These are phyloP conservation scores for Chloroclystis v-ata DNA, from an alignment of 2,888 invertebrate species.

Conservation along the genomic window DNA sequence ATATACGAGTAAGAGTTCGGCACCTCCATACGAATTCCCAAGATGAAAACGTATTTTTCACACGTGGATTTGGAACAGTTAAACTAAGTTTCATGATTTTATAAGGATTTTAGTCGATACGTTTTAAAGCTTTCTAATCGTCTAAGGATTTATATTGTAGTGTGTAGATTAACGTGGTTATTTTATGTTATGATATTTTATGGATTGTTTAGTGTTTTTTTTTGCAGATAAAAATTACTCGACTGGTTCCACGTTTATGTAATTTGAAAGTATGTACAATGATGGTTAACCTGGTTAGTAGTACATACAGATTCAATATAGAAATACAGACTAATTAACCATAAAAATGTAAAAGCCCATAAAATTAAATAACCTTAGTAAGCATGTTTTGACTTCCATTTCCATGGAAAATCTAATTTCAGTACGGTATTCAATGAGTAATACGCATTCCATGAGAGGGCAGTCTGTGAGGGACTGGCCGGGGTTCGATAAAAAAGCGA, in stretches of 20 bases:
- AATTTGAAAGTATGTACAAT: no score
- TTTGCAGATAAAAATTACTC: no score
- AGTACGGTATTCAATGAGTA: slow-evolving; percentile 59
- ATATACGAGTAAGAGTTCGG: slow-evolving; percentile 73
- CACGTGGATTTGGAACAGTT: slow-evolving; percentile 46
- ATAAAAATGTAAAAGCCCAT: neutral
- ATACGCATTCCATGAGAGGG: slow-evolving; percentile 61
- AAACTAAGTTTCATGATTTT: slow-evolving; percentile 49
- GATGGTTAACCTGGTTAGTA: no score
- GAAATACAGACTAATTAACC: no score
- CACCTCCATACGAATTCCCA: slow-evolving; percentile 69
- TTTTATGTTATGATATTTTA: no score
- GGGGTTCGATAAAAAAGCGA: slow-evolving; percentile 63
- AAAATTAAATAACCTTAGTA: neutral
- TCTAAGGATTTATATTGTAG: no score
- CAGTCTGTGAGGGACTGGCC: slow-evolving; percentile 36
- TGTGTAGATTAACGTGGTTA: no score
- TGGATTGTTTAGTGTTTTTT: no score
- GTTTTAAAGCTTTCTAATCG: slow-evolving; percentile 16
- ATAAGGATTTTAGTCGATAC: slow-evolving; percentile 10
- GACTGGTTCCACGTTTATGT: no score
- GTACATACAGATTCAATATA: no score
- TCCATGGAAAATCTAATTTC: slow-evolving; percentile 60
- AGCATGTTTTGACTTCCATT: slow-evolving; percentile 48
- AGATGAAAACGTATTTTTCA: slow-evolving; percentile 74